Base-by-base conservation (phyloP, 2,113 vertebrate genomes). In the Naja naja region DNA sequence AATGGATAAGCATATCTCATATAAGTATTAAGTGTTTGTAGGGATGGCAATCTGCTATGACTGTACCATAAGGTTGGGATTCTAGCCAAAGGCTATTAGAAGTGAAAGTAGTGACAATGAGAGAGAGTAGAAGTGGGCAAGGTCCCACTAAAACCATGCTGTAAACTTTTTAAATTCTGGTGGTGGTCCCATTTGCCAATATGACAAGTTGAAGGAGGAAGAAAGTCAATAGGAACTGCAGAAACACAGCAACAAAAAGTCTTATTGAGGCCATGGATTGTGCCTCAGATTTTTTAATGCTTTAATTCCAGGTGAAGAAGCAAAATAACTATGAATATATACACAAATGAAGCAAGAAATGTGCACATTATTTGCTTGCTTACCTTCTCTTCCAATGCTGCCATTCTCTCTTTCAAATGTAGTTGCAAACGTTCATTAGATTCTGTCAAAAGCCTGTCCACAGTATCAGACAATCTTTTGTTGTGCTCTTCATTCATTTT, bases 401-500 rank as follows among this genome's bases (percentile, higher is more conserved):
- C 98, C 99, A 99, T 99, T 74, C 99, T 98, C 96, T 99, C 99
- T 96, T 99, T 99, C 34, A 99, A 97, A 95, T 99, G 99, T 2
- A 99, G 98, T 95, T 99, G 99, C 1, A 99, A 97, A 2, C 99
- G 98, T 89, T 99, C 99, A 89, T 99, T 99, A 92, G 99, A 99
- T 96, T 99, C 99, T 0, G 99, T 99, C 94, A 99, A 97, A 95
- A 99, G 99, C 94, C 99, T 97, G 96, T 99, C 99, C 95, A 99
- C 99, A 0, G 99, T 99, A 96, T 99, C 99, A 0, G 99, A 99
- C 34, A 99, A 97, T 2, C 99, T 98, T 97, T 99, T 99, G 95
- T 99, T 99, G 98, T 99, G 99, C 85, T 99, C 99, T 94, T 99
- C 99, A 85, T 99, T 99, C 99, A 99, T 99, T 98, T 99, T 99